phyloP scores from a whole-genome alignment of 2,888 invertebrate species.

The Cephalotes varians region DNA sequence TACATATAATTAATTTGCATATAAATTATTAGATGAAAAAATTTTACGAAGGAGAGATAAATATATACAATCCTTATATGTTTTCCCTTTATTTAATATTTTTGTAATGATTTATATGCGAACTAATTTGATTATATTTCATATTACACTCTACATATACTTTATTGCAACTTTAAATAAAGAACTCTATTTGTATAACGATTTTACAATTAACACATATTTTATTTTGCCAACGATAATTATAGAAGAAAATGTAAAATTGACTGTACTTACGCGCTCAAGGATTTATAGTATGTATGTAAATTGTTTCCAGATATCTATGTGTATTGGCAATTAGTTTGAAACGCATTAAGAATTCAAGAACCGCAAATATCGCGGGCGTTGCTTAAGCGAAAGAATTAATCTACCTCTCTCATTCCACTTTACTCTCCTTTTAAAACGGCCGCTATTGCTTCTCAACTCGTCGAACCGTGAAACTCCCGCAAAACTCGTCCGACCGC shows the following conservation, averaged over 20 bases:
- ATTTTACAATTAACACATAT: not conserved
- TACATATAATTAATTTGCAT: not conserved
- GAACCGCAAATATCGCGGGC: constrained; percentile 32
- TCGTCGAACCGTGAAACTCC: constrained; percentile 50
- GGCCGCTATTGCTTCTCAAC: constrained; percentile 50
- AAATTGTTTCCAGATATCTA: constrained; percentile 3
- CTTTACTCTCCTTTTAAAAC: constrained; percentile 50
- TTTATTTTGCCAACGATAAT: not conserved
- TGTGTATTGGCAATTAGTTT: constrained; percentile 35
- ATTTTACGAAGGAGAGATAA: too few species aligned
- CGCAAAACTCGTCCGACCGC: constrained; percentile 39
- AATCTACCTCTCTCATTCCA: constrained; percentile 41
- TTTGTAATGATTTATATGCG: not conserved
- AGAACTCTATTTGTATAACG: not conserved
- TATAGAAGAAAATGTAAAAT: not conserved
- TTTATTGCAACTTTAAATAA: not conserved
- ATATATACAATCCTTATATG: too few species aligned
- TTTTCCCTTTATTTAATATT: too few species aligned
- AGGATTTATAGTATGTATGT: not conserved
- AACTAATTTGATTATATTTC: not conserved
- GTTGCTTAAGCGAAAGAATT: constrained; percentile 49
- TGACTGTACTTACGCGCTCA: not conserved
- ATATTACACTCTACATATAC: not conserved
- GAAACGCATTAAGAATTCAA: constrained; percentile 34
- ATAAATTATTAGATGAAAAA: not conserved